Conservation (phyloP, 1,140 invertebrate genomes). For the Eueides isabella region DNA sequence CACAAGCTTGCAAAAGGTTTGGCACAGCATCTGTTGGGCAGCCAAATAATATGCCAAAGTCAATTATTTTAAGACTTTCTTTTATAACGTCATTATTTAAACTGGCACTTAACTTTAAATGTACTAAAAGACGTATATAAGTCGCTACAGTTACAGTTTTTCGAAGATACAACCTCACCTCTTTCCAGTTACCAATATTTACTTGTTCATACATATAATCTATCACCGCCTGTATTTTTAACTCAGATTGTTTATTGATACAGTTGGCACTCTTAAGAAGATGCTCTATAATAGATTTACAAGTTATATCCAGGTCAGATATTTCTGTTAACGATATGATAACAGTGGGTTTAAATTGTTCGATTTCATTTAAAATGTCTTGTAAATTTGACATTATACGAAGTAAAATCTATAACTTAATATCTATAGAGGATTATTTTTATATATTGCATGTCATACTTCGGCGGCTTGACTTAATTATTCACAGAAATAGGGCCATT, state of each 20-base stretch:
- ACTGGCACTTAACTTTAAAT: constrained; percentile 46
- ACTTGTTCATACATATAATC: constrained; percentile 91
- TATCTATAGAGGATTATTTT: neutral
- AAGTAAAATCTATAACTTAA: neutral
- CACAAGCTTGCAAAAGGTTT: constrained; percentile 82
- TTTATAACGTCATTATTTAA: constrained; percentile 56
- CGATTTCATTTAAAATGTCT: constrained; percentile 51
- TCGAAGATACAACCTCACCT: constrained; percentile 84
- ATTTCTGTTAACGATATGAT: constrained; percentile 56
- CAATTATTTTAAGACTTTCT: constrained; percentile 87
- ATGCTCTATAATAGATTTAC: constrained; percentile 53
- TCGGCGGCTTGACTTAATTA: neutral
- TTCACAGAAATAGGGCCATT: neutral
- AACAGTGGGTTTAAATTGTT: constrained; percentile 52
- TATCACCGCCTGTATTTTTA: constrained; percentile 83
- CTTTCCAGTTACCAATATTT: constrained; percentile 93
- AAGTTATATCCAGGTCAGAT: constrained; percentile 55
- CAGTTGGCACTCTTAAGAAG: constrained; percentile 47
- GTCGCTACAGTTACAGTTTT: constrained; percentile 85
- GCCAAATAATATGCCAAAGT: constrained; percentile 92
- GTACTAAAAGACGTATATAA: constrained; percentile 80
- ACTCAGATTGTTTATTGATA: constrained; percentile 39
- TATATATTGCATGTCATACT: neutral
- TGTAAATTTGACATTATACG: constrained; percentile 37
- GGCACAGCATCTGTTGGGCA: constrained; percentile 83